phyloP scores from a whole-genome alignment of 2,888 invertebrate genomes.

The Hyalella azteca region DNA sequence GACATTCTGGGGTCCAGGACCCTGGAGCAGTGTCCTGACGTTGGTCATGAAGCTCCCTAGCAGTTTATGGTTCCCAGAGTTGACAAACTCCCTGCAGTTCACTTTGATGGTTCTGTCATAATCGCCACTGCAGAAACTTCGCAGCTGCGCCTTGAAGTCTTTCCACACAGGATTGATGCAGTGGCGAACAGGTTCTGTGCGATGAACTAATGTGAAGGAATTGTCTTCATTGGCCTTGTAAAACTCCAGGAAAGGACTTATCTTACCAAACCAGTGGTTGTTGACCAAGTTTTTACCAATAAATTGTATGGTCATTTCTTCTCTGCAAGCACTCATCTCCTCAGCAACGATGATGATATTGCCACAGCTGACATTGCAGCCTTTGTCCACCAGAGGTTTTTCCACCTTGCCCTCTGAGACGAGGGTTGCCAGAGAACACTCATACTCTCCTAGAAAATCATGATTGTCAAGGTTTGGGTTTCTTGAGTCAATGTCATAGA shows the following conservation, averaged over 20 bases:
- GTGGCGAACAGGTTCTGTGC: conserved; percentile 65
- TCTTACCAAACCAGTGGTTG: conserved; percentile 62
- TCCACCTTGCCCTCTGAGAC: conserved; percentile 48
- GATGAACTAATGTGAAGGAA: conserved; percentile 52
- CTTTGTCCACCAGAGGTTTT: conserved; percentile 46
- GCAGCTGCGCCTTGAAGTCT: conserved; percentile 63
- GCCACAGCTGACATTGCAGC: conserved; percentile 53
- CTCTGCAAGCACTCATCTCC: conserved; percentile 63
- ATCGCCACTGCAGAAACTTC: conserved; percentile 64
- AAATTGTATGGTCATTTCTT: conserved; percentile 62
- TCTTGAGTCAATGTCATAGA: conserved; percentile 57
- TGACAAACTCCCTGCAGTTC: conserved; percentile 64
- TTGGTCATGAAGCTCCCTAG: conserved; percentile 60
- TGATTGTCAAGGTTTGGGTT: conserved; percentile 57
- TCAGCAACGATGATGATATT: conserved; percentile 62
- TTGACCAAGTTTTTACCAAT: conserved; percentile 62
- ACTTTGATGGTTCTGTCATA: conserved; percentile 65
- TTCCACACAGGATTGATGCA: conserved; percentile 68
- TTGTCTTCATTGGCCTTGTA: conserved; percentile 64
- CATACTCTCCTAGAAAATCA: conserved; percentile 64
- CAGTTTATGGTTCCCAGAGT: conserved; percentile 60
- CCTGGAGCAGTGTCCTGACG: conserved; percentile 60
- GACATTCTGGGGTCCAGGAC: conserved; percentile 61
- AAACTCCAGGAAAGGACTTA: conserved; percentile 63
- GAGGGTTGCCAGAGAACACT: conserved; percentile 64